A percentile compares a stretch with the other conserved stretches of the same genome.
Evolutionary conservation across 2,113 vertebrate species (phyloP).

Genomic region (Trogon melanurus): DNA sequence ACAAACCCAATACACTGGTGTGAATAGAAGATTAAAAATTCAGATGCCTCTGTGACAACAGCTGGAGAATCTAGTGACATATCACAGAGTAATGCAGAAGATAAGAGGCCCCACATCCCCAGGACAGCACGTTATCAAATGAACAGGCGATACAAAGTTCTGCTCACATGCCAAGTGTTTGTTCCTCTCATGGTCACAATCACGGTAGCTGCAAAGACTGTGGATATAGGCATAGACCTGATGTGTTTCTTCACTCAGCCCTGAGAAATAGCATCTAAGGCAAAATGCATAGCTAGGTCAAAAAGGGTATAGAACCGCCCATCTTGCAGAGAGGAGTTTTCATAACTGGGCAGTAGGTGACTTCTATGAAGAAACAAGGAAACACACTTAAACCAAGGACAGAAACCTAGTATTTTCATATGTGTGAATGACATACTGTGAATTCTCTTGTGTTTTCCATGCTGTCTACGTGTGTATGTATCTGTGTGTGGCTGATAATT

Average conservation of each 20-base stretch:
- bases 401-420: not conserved
- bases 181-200: not conserved
- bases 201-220: not conserved
- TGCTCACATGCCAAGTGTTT: not conserved
- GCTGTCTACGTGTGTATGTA: not conserved
- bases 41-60: not conserved
- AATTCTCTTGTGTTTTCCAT: not conserved
- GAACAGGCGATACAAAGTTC: not conserved
- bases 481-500: not conserved
- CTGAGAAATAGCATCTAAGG: not conserved
- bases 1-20: not conserved
- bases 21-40: not conserved
- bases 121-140: not conserved
- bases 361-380: not conserved
- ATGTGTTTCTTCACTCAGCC: not conserved
- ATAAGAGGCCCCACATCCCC: not conserved
- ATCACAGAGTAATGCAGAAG: not conserved
- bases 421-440: not conserved
- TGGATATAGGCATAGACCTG: not conserved
- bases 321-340: not conserved
- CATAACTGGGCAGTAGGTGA: not conserved
- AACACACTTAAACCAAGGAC: not conserved
- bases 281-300: not conserved
- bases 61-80: not conserved
- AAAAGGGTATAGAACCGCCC: not conserved